Evolutionary conservation across 2,888 invertebrate genomes (phyloP).

Genomic region (Conchocele bisecta): DNA sequence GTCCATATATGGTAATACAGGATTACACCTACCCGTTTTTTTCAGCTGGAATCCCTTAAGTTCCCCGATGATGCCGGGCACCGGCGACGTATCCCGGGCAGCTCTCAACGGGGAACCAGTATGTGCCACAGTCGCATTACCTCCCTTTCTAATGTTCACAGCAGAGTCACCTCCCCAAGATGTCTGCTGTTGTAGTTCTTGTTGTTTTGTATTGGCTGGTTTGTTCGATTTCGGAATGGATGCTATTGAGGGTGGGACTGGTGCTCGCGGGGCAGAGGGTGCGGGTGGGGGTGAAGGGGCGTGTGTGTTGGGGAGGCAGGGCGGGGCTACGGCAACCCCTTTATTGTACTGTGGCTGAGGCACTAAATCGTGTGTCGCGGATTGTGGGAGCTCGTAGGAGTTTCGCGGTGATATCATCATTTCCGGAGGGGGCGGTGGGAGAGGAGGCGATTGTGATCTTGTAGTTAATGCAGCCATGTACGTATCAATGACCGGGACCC

Average conservation of each 20-base stretch:
- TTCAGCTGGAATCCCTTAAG: slow-evolving; percentile 50
- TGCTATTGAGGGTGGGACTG: slow-evolving; percentile 58
- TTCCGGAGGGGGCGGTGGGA: slow-evolving; percentile 68
- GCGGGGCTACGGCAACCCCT: too few species aligned
- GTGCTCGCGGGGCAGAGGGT: slow-evolving; percentile 40
- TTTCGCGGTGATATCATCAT: slow-evolving; percentile 1
- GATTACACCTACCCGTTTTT: slow-evolving; percentile 49
- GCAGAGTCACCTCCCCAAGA: slow-evolving; percentile 18
- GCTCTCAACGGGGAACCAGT: background rate
- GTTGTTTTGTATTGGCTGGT: slow-evolving; percentile 1
- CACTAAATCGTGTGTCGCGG: background rate
- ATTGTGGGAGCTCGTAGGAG: too few species aligned
- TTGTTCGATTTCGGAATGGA: slow-evolving; percentile 44
- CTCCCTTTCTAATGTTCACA: background rate
- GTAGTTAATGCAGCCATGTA: slow-evolving; percentile 49
- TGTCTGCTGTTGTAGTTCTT: background rate
- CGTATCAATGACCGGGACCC: slow-evolving; percentile 53
- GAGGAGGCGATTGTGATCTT: slow-evolving; percentile 66
- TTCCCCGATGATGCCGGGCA: slow-evolving; percentile 38
- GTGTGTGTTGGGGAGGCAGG: slow-evolving; percentile 1
- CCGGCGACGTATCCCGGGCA: slow-evolving; percentile 19
- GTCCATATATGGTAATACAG: too few species aligned
- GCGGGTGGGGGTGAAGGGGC: slow-evolving; percentile 56
- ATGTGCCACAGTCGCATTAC: background rate
- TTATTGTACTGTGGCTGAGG: background rate